phyloP scores from a whole-genome alignment of 2,113 vertebrate species.

The Barnardius zonarius region DNA sequence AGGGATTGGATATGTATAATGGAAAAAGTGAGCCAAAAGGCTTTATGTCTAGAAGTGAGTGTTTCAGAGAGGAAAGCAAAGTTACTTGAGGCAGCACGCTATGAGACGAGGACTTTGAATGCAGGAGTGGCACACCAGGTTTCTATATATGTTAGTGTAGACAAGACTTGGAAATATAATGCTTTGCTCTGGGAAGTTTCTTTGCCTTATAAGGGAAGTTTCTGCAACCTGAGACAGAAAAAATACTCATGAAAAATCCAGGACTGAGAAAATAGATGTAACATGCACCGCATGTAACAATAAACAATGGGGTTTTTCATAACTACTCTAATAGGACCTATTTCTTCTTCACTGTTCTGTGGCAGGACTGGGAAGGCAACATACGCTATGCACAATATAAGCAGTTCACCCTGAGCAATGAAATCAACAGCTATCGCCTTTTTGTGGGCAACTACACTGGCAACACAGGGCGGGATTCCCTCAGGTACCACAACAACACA shows the following conservation, averaged over 20 bases:
- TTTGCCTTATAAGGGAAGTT: neutral
- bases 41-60: neutral
- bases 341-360: neutral
- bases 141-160: neutral
- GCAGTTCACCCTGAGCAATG: slow-evolving; percentile 85
- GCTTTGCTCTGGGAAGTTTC: neutral
- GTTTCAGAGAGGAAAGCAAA: neutral
- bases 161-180: neutral
- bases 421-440: slow-evolving; percentile 91
- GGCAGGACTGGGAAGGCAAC: slow-evolving; percentile 92
- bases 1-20: neutral
- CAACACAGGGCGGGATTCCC: slow-evolving; percentile 81
- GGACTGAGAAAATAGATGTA: neutral
- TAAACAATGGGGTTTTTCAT: fast-evolving
- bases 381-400: slow-evolving; percentile 83
- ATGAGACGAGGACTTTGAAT: neutral
- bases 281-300: neutral
- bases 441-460: slow-evolving; percentile 89
- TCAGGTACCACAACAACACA: slow-evolving; percentile 97
- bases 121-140: neutral
- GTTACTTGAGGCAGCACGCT: neutral
- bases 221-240: neutral
- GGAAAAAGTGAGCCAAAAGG: neutral
- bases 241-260: neutral
- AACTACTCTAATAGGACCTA: fast-evolving